Percentiles rank a stretch among this genome's conserved stretches.
Evolutionary conservation across 1,140 invertebrate genomes (phyloP).

Genomic region (roundworm (Caenorhabditis elegans)): WBcel235 BX284602.5:362501-363000

Average conservation of each 20-base stretch:
- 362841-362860: too few species aligned
- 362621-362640: not conserved
- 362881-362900: constrained; percentile 83
- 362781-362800: constrained; percentile 94
- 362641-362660: not conserved
- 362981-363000: constrained; percentile 68
- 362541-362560: too few species aligned
- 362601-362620: not conserved
- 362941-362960: constrained; percentile 68
- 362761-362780: constrained; percentile 87
- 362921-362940: constrained; percentile 87
- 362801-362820: not conserved
- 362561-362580: not conserved
- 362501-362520: too few species aligned
- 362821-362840: too few species aligned
- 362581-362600: not conserved
- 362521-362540: too few species aligned
- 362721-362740: constrained; percentile 81
- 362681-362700: not conserved
- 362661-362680: not conserved
- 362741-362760: constrained; percentile 86
- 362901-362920: constrained; percentile 89
- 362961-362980: not conserved
- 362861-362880: constrained; percentile 88
- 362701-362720: not conserved